Evolutionary conservation across 2,888 invertebrate genomes (phyloP).

Genomic region (Bellardia bayeri): DNA sequence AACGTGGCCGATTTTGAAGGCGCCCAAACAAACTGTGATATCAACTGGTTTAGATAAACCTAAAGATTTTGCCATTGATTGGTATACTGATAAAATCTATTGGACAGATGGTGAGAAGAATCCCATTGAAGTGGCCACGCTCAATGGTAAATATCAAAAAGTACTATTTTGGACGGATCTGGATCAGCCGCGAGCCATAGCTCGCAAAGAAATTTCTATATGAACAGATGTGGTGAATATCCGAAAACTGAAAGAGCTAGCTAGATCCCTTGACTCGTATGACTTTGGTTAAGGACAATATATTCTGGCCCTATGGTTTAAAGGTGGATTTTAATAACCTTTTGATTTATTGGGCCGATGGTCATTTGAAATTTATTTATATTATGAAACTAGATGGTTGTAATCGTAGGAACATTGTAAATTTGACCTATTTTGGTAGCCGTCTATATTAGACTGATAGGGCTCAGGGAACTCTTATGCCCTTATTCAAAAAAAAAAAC

Average conservation of each 20-base stretch:
- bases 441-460: conserved; percentile 96
- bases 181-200: conserved; percentile 94
- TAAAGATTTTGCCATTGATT: conserved; percentile 95
- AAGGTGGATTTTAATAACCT: conserved; percentile 87
- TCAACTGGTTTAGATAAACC: conserved; percentile 92
- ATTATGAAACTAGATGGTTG: conserved; percentile 94
- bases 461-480: no score
- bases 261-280: conserved; percentile 89
- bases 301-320: conserved; percentile 97
- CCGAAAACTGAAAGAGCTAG: conserved; percentile 95
- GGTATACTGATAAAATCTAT: conserved; percentile 95
- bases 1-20: conserved; percentile 81
- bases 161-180: conserved; percentile 95
- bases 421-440: conserved; percentile 90
- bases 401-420: conserved; percentile 89
- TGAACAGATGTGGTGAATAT: conserved; percentile 98
- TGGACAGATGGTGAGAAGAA: conserved; percentile 96
- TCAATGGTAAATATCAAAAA: conserved; percentile 90
- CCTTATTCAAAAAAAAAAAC: no score
- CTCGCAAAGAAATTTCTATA: conserved; percentile 91
- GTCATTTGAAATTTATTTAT: conserved; percentile 91
- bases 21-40: conserved; percentile 83
- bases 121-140: conserved; percentile 93
- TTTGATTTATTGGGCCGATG: conserved; percentile 96
- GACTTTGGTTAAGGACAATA: conserved; percentile 92